phyloP scores from a whole-genome alignment of 2,113 vertebrate species.

The Phylloscopus trochiloides region DNA sequence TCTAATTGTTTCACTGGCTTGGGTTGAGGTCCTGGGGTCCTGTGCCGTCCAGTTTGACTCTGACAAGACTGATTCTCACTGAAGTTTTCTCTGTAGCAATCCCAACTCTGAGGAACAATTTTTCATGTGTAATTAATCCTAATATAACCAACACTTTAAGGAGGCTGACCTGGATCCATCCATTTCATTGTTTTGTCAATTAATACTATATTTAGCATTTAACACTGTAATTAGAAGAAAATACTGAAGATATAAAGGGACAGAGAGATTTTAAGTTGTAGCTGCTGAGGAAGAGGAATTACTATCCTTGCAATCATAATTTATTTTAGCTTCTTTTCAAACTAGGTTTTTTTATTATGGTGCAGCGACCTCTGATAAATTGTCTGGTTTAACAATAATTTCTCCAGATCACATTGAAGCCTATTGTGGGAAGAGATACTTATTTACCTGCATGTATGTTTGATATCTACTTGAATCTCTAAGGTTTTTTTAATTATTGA shows the following conservation, averaged over 20 bases:
- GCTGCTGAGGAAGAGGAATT: not conserved
- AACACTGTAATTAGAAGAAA: not conserved
- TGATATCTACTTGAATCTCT: not conserved
- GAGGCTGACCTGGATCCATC: not conserved
- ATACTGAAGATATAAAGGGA: not conserved
- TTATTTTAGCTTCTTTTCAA: not conserved
- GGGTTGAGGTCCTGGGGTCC: not conserved
- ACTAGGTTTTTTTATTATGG: not conserved
- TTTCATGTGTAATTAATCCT: not conserved
- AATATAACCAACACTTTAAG: not conserved
- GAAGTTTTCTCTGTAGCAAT: not conserved
- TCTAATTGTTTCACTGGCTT: not conserved
- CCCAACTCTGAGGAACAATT: not conserved
- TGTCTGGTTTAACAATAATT: not conserved
- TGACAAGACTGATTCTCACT: not conserved
- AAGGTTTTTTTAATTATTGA: not conserved
- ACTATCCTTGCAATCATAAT: not conserved
- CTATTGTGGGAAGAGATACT: not conserved
- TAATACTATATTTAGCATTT: not conserved
- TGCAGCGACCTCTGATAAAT: not conserved
- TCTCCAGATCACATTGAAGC: not conserved
- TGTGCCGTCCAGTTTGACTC: not conserved
- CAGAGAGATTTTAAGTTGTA: not conserved
- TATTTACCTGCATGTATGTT: accelerated
- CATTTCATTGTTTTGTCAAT: conserved; percentile 14